Conservation (phyloP, 2,888 invertebrate species). For the Oeneis ivallda region DNA sequence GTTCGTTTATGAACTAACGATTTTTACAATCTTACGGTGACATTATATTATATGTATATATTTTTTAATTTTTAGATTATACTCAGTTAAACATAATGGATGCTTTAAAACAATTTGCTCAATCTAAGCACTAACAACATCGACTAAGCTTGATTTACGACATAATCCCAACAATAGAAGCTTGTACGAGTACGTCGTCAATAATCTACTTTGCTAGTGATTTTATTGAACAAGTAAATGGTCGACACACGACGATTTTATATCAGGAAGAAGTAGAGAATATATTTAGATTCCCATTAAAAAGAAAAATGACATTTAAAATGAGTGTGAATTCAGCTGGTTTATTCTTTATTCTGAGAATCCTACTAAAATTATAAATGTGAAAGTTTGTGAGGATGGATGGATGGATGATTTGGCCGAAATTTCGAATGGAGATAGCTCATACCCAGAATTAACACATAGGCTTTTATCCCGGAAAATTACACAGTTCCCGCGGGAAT, state of each 20-base stretch:
- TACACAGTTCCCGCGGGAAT: too few relatives aligned
- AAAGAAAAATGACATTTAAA: not conserved
- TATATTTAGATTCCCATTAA: not conserved
- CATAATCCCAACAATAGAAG: constrained; percentile 12
- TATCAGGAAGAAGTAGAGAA: not conserved
- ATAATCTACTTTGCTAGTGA: not conserved
- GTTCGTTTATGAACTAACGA: too few relatives aligned
- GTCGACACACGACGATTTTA: not conserved
- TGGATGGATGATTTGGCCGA: too few relatives aligned
- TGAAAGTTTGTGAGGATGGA: too few relatives aligned
- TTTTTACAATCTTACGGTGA: too few relatives aligned
- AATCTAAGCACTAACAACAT: constrained; percentile 10
- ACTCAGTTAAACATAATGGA: not conserved
- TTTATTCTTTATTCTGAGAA: not conserved
- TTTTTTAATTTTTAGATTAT: not conserved
- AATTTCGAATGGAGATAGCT: too few relatives aligned
- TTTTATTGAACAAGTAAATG: constrained; percentile 1
- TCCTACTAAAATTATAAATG: too few relatives aligned
- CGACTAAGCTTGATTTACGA: constrained; percentile 20
- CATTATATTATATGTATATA: too few relatives aligned
- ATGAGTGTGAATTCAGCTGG: not conserved
- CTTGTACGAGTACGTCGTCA: not conserved
- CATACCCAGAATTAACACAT: too few relatives aligned
- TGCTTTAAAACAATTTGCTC: constrained; percentile 1
- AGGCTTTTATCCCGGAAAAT: too few relatives aligned